Evolutionary conservation across 2,113 vertebrate genomes (phyloP).

Genomic region (Alethe diademata): DNA sequence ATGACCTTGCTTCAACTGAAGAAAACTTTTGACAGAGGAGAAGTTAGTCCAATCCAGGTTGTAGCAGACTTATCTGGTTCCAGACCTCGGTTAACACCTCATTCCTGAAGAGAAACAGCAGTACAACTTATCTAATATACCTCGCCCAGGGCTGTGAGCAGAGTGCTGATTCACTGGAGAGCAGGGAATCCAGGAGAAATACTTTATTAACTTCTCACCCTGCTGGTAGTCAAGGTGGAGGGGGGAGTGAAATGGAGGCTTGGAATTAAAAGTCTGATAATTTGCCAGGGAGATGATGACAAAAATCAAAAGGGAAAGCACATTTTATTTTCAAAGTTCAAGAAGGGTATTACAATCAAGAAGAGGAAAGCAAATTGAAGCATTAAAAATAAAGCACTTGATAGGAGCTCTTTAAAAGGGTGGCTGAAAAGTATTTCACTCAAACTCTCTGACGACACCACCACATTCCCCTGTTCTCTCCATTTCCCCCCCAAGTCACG

Average conservation of each 20-base stretch:
- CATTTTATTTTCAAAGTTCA: constrained; percentile 63
- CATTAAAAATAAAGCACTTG: constrained; percentile 61
- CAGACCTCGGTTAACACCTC: not conserved
- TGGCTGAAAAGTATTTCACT: constrained; percentile 4
- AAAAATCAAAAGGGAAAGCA: constrained; percentile 60
- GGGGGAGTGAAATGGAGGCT: not conserved
- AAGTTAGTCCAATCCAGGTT: not conserved
- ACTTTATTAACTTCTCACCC: constrained; percentile 7
- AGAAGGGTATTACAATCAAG: constrained; percentile 66
- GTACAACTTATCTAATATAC: not conserved
- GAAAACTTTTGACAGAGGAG: not conserved
- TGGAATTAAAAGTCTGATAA: constrained; percentile 50
- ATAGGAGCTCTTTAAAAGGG: not conserved
- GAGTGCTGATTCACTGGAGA: not conserved
- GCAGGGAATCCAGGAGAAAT: not conserved
- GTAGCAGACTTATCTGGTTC: not conserved
- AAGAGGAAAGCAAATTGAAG: constrained; percentile 52
- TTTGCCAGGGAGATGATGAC: constrained; percentile 55
- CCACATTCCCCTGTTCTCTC: not conserved
- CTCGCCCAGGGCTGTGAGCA: not conserved
- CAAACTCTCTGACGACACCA: not conserved
- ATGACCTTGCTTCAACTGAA: not conserved
- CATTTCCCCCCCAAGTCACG: not conserved
- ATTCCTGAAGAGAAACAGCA: not conserved
- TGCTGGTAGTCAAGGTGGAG: not conserved